Conservation (phyloP, 2,888 invertebrate species). For the Patella pellucida region DNA sequence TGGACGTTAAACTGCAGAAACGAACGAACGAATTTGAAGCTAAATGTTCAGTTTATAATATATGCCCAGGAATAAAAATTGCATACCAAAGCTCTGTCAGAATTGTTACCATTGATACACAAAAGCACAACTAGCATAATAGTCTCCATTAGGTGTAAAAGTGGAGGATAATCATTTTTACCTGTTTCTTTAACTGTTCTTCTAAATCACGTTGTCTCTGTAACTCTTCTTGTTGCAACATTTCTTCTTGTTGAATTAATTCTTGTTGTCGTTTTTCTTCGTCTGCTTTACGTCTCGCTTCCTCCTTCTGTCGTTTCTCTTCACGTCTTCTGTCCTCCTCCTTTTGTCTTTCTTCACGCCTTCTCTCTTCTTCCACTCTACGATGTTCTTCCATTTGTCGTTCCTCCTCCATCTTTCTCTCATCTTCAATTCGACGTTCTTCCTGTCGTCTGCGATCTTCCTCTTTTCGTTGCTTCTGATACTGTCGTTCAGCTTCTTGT, state of each 20-base stretch:
- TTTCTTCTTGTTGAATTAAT: conserved; percentile 58
- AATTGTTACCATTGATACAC: too few relatives aligned
- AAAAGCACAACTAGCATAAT: too few relatives aligned
- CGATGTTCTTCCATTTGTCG: conserved; percentile 38
- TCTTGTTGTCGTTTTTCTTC: conserved; percentile 69
- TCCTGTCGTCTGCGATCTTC: conserved; percentile 27
- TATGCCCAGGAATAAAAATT: background rate
- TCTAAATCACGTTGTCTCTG: conserved; percentile 39
- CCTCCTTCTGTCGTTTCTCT: conserved; percentile 24
- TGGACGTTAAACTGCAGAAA: too few relatives aligned
- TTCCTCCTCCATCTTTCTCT: conserved; percentile 41
- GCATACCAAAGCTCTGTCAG: background rate
- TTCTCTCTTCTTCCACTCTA: conserved; percentile 57
- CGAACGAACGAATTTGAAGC: conserved; percentile 13
- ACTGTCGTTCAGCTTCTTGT: conserved; percentile 56
- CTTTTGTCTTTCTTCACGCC: conserved; percentile 69
- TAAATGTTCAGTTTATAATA: background rate
- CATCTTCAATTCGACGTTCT: conserved; percentile 69
- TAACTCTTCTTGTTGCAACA: conserved; percentile 45
- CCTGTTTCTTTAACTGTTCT: conserved; percentile 29
- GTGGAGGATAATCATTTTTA: background rate
- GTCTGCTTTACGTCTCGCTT: conserved; percentile 29
- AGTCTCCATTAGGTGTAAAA: background rate
- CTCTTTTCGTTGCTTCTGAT: conserved; percentile 23
- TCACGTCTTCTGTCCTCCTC: conserved; percentile 17